Evolutionary conservation across 2,113 vertebrate species (phyloP).

Genomic region (Melanotaenia duboulayi): DNA sequence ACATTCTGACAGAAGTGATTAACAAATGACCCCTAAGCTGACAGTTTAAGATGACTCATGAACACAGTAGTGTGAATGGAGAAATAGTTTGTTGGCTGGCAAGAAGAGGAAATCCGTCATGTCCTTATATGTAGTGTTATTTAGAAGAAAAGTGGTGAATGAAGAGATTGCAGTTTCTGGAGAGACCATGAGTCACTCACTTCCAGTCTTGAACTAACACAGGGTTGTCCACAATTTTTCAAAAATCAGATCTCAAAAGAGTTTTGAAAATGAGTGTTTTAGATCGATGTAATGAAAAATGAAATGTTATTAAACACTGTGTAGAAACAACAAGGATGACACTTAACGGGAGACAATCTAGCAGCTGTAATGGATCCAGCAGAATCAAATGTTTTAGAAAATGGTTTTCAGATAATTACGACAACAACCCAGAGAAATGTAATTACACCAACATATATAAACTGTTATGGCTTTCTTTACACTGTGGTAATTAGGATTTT

Average conservation of each 20-base stretch:
- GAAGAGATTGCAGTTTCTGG: conserved; percentile 57
- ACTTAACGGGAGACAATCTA: neutral
- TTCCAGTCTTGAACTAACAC: conserved; percentile 24
- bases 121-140: conserved; percentile 63
- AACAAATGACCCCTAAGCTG: conserved; percentile 22
- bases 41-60: conserved; percentile 50
- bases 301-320: too few relatives aligned
- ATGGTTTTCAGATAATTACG: neutral
- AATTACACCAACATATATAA: conserved; percentile 1
- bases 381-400: neutral
- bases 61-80: conserved; percentile 38
- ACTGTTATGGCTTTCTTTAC: too few relatives aligned
- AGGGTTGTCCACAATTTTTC: neutral
- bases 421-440: conserved; percentile 9
- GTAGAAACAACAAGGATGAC: too few relatives aligned
- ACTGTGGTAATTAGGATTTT: neutral
- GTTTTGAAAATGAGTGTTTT: neutral
- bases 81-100: conserved; percentile 51
- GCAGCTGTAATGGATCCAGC: neutral
- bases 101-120: conserved; percentile 72
- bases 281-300: neutral
- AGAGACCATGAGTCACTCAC: conserved; percentile 43
- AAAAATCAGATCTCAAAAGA: neutral
- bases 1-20: conserved; percentile 26
- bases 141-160: conserved; percentile 67